Base-by-base conservation (phyloP, 2,113 vertebrate species). In the Otolemur garnettii region DNA sequence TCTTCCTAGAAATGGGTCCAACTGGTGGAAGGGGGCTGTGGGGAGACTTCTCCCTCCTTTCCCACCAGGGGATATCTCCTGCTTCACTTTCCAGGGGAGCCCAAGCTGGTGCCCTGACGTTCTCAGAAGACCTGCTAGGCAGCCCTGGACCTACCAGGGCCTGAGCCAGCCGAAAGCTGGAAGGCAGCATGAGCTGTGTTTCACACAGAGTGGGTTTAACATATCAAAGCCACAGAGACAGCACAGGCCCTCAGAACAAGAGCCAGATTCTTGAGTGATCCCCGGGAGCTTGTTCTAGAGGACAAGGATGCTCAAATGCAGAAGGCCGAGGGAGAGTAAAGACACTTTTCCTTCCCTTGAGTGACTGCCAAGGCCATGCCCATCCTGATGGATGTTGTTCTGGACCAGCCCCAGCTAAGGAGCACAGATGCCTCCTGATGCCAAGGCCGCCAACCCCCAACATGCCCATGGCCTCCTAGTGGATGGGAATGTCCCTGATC, bases 401-500 rank as follows among this genome's bases (percentile, higher is more conserved):
- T 17, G 77, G 57, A 13, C n/a, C 69, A 28, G 42, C 72, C 21
- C 2, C 57, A 42, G 50, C 11, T 64, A 24, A 35, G 9, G 66
- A 35, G 64, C 18, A 38, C 8, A 15, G 8, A 42, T 0, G 28
- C 19, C 60, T 26, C 24, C 69, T 33, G 38, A 66, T 18, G n/a
- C 45, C 1, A 21, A 38, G 26, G 1, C 22, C 30, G 38, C 22
- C 60, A 2, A 0, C 5, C 22, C 35, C 82, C 22, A 33, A 55
- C 30, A 68, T 3, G 3, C 50, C 38, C 4, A 0, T 2, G 38
- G 50, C 30, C 26, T 30, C 59, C 30, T 30, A 9, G 0, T 0
- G 14, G 60, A 8, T n/a, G 28, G 3, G 7, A 59, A 26, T 1
- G 13, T 21, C 24, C 26, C 66, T 19, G 18, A 8, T 8, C 9